A percentile compares a stretch with the other conserved stretches of the same genome.
These are phyloP conservation scores for Synanthedon tipuliformis DNA, from an alignment of 2,888 invertebrate species.

Conservation along the genomic window DNA sequence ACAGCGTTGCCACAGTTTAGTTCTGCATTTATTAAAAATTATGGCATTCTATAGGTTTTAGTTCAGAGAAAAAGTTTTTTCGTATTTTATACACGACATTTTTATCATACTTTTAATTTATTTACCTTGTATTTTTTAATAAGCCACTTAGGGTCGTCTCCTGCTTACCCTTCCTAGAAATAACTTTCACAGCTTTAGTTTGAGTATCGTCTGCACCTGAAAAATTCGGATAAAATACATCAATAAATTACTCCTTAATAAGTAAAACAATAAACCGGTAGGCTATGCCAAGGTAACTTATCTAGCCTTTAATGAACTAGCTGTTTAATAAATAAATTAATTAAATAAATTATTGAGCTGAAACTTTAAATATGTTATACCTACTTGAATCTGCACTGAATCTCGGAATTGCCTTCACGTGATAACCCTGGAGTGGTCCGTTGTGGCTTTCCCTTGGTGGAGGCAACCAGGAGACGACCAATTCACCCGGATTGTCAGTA, in stretches of 20 bases:
- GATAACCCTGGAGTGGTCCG: constrained; percentile 52
- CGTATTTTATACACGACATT: too few relatives aligned
- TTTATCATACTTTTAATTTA: not conserved
- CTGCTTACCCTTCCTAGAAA: constrained; percentile 50
- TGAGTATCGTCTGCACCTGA: constrained; percentile 51
- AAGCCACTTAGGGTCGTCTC: constrained; percentile 58
- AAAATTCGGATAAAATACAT: constrained; percentile 6
- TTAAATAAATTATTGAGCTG: too few relatives aligned
- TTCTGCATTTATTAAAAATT: too few relatives aligned
- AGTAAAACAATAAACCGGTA: too few relatives aligned
- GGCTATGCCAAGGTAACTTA: too few relatives aligned
- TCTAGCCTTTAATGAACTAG: too few relatives aligned
- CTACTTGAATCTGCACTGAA: constrained; percentile 43
- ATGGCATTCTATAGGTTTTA: too few relatives aligned
- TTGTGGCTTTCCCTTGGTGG: constrained; percentile 52
- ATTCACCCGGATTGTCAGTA: constrained; percentile 55
- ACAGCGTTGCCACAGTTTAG: too few relatives aligned
- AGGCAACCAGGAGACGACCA: constrained; percentile 49
- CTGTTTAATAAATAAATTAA: too few relatives aligned
- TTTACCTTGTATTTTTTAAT: constrained; percentile 65
- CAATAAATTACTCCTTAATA: too few relatives aligned
- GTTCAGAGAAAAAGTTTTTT: too few relatives aligned
- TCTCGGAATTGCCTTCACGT: constrained; percentile 55
- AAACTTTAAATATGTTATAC: not conserved
- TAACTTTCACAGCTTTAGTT: constrained; percentile 50